These are phyloP conservation scores for Pachliopta kotzebuea DNA, from an alignment of 2,888 invertebrate genomes.

Conservation along the genomic window DNA sequence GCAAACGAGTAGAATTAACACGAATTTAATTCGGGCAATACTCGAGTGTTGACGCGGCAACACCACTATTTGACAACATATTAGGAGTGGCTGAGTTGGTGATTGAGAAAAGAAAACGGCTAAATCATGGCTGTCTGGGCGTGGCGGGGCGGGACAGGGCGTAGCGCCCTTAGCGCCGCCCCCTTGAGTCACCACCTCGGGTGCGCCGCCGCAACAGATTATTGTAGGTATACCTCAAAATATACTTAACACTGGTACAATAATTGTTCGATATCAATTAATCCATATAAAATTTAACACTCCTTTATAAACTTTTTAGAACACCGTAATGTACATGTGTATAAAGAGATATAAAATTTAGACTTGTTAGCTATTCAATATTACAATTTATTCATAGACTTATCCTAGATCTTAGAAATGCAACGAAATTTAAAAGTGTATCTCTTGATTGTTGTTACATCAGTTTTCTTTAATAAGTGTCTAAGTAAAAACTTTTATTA, in stretches of 20 bases:
- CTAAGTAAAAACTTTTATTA: background rate
- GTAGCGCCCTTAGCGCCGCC: slow-evolving; percentile 75
- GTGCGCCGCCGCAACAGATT: slow-evolving; percentile 54
- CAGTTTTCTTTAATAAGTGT: background rate
- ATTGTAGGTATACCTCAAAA: slow-evolving; percentile 19
- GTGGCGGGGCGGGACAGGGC: slow-evolving; percentile 63
- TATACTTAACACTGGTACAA: slow-evolving; percentile 26
- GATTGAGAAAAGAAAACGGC: slow-evolving; percentile 64
- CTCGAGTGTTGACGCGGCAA: slow-evolving; percentile 16
- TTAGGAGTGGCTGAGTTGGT: slow-evolving; percentile 63
- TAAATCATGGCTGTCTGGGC: slow-evolving; percentile 73
- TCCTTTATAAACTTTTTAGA: background rate
- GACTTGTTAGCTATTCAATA: background rate
- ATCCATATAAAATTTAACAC: background rate
- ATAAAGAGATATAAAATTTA: background rate
- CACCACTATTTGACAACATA: slow-evolving; percentile 59
- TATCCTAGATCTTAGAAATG: too few species aligned
- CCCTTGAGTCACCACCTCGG: slow-evolving; percentile 61
- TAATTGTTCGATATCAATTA: slow-evolving; percentile 12
- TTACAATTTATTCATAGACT: background rate
- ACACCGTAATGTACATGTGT: background rate
- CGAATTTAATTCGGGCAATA: slow-evolving; percentile 21
- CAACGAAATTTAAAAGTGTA: background rate
- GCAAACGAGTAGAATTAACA: slow-evolving; percentile 26
- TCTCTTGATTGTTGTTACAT: background rate